A percentile compares a stretch with the other conserved stretches of the same genome.
These are phyloP conservation scores for Podabrus alpinus DNA, from an alignment of 2,888 invertebrate species.

Conservation along the genomic window DNA sequence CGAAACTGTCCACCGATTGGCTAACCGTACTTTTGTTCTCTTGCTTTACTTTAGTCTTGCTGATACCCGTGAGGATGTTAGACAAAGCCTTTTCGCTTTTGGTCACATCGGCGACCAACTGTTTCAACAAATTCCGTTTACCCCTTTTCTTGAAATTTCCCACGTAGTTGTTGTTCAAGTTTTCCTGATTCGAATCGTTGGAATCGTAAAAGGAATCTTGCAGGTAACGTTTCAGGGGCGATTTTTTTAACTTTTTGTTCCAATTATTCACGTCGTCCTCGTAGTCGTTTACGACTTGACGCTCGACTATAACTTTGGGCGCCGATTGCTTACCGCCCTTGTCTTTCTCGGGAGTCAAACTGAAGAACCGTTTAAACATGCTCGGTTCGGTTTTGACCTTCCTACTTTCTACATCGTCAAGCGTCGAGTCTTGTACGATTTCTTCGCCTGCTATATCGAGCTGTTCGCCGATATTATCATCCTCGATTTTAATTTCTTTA, in stretches of 20 bases:
- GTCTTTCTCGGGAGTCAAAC: background rate
- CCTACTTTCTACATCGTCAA: background rate
- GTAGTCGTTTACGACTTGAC: background rate
- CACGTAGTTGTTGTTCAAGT: background rate
- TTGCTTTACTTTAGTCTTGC: background rate
- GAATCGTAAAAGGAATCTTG: background rate
- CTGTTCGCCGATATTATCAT: background rate
- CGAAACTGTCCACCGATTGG: background rate
- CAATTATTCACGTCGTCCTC: background rate
- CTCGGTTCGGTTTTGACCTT: background rate
- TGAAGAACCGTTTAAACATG: constrained; percentile 1
- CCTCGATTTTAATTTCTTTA: background rate
- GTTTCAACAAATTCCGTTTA: background rate
- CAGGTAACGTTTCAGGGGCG: background rate
- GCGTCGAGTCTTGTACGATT: background rate
- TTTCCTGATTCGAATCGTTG: background rate
- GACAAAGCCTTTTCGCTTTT: background rate
- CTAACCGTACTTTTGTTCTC: background rate
- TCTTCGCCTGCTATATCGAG: background rate
- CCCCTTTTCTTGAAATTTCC: background rate
- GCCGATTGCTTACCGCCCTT: background rate
- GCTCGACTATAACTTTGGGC: background rate
- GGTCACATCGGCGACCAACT: background rate
- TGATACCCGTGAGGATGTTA: background rate
- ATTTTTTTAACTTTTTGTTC: background rate